These are phyloP conservation scores for Gastrophryne carolinensis DNA, from an alignment of 2,797 vertebrate genomes.

Conservation along the genomic window DNA sequence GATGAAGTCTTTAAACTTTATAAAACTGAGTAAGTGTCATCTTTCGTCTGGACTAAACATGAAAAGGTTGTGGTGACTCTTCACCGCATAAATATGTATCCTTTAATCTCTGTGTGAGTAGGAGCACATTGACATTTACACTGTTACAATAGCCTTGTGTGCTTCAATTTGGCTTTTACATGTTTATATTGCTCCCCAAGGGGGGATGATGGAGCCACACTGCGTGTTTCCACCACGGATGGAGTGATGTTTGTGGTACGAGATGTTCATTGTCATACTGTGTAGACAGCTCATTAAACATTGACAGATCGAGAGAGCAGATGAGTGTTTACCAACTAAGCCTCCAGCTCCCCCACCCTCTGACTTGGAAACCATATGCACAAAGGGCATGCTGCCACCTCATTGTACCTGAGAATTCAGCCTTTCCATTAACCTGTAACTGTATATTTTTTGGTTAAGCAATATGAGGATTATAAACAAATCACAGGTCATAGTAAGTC, in stretches of 20 bases:
- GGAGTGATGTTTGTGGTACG: constrained; percentile 37
- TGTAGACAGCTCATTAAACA: constrained; percentile 40
- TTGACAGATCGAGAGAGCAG: constrained; percentile 22
- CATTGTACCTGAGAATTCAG: not conserved
- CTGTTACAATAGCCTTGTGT: not conserved
- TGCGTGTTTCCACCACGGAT: constrained; percentile 11
- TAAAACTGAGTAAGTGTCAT: too few species aligned
- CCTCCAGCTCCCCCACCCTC: not conserved
- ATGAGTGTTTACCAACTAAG: constrained; percentile 16
- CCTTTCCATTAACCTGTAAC: not conserved
- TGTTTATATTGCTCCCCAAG: constrained; percentile 17
- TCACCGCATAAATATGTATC: not conserved
- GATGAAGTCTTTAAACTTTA: too few species aligned
- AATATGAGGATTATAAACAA: too few species aligned
- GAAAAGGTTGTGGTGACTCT: too few species aligned
- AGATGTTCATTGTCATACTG: constrained; percentile 38
- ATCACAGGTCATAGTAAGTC: too few species aligned
- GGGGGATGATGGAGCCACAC: constrained; percentile 15
- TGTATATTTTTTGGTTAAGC: not conserved
- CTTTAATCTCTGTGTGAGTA: constrained; percentile 2
- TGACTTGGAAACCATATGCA: constrained; percentile 1
- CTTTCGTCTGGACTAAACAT: too few species aligned
- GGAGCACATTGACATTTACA: constrained; percentile 15
- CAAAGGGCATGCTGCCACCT: not conserved
- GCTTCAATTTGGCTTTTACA: not conserved